phyloP scores from a whole-genome alignment of 53 echinoderm and acorn worm species.

The Holothuria scabra region DNA sequence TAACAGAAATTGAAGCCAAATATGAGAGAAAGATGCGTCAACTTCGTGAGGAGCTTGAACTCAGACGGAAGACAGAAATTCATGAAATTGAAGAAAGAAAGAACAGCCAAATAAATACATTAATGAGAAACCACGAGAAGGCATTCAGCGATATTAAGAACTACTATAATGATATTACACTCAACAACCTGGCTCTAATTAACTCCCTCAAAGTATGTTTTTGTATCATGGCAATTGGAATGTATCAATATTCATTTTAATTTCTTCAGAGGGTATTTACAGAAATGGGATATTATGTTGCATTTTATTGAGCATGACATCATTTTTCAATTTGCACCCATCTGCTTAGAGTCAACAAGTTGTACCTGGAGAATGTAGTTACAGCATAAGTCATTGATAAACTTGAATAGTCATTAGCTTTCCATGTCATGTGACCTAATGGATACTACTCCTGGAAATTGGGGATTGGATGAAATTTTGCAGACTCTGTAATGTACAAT shows the following conservation, averaged over 20 bases:
- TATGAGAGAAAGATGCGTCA: constrained; percentile 96
- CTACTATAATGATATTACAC: constrained; percentile 97
- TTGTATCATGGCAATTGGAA: neutral
- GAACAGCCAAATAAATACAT: constrained; percentile 97
- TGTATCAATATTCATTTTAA: neutral
- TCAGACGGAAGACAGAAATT: constrained; percentile 83
- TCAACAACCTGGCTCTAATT: constrained; percentile 96
- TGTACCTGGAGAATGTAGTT: too few species aligned
- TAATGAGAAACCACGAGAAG: constrained; percentile 98
- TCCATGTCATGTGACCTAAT: too few species aligned
- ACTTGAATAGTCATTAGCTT: too few species aligned
- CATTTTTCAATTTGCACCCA: too few species aligned
- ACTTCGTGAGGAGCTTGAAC: constrained; percentile 88
- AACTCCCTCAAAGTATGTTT: constrained; percentile 92
- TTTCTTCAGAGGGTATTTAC: neutral
- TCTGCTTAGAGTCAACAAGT: too few species aligned
- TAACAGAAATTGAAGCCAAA: constrained; percentile 90
- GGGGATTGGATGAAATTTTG: too few species aligned
- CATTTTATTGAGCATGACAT: too few species aligned
- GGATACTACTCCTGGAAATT: too few species aligned
- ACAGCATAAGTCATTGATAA: too few species aligned
- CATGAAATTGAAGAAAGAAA: constrained; percentile 98
- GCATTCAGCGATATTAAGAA: constrained; percentile 99
- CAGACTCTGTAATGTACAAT: too few species aligned
- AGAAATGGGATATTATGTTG: too few species aligned